Base-by-base conservation (phyloP, 37 sponge, comb jelly and placozoan genomes). In the Theonella swinhoei region DNA sequence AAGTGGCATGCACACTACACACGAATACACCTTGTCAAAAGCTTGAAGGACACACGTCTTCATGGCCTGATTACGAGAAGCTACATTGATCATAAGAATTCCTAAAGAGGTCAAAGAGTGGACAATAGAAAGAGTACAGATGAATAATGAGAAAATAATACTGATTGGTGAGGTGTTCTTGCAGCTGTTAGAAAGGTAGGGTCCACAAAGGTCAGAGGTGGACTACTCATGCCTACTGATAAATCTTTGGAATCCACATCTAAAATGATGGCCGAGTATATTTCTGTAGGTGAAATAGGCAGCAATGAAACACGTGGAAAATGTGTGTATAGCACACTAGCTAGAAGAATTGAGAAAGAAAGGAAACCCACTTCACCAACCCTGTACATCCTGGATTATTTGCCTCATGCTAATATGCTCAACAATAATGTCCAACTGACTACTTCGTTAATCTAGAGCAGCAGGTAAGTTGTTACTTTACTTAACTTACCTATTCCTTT, bases 181-280 rank as follows among this genome's bases (percentile, higher is more conserved):
- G 81, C 59, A 34, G 40, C 42, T 26, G 39, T 11, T 32, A 95
- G 75, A 0, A 95, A 77, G 8, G 79, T 69, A 29, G 59, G 22
- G 14, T 75, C 68, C 8, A 83, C 39, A 68, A 92, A 95, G 40
- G 87, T 28, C 26, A 39, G 70, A 2, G 96, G 91, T 39, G 96
- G 96, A 36, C 88, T 40, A 39, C 83, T 87, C 76, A 95, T 39
- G 11, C 91, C 94, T 38, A 26, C 36, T 0, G 19, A 38, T 5
- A 25, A 5, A 40, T 92, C 91, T 42, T 87, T 92, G 65, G 77
- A 84, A 77, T 95, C 91, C 37, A 95, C 91, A 76, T 95, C 96
- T 36, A 92, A 32, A 11, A 89, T 75, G 4, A 95, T 68, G 23
- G 86, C 88, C 78, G 86, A 83, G 41, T 81, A 95, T 47, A 7